Conservation (phyloP, 2,888 invertebrate species). For the Parnassius orleans region DNA sequence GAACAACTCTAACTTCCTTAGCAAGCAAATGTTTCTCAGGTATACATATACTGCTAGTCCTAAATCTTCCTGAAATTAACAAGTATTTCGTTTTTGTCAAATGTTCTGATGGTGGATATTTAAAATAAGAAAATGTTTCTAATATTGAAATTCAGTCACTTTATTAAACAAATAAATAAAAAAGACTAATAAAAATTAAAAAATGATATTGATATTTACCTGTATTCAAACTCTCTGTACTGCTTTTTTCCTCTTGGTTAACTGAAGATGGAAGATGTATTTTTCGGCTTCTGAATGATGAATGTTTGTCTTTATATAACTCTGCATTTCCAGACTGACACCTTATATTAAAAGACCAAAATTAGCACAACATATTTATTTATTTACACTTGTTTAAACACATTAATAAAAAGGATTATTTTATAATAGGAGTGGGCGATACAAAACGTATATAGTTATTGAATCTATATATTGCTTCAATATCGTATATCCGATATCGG, state of each 20-base stretch:
- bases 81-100: background rate
- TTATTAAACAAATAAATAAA: background rate
- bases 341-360: conserved; percentile 37
- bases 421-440: too few species aligned
- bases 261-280: conserved; percentile 75
- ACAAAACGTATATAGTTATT: too few species aligned
- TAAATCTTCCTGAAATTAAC: conserved; percentile 64
- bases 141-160: too few species aligned
- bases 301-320: conserved; percentile 64
- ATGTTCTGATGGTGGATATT: background rate
- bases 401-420: too few species aligned
- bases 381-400: too few species aligned
- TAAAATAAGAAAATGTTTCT: background rate
- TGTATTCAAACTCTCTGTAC: conserved; percentile 89
- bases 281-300: conserved; percentile 54
- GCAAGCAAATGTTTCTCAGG: conserved; percentile 78
- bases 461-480: too few species aligned
- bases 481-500: too few species aligned
- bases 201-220: conserved; percentile 45
- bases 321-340: conserved; percentile 66
- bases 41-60: conserved; percentile 75
- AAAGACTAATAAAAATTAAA: background rate
- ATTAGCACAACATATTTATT: background rate
- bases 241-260: conserved; percentile 86
- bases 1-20: conserved; percentile 82